These are phyloP conservation scores for Megaceryle torquata DNA, from an alignment of 2,113 vertebrate genomes.

Conservation along the genomic window DNA sequence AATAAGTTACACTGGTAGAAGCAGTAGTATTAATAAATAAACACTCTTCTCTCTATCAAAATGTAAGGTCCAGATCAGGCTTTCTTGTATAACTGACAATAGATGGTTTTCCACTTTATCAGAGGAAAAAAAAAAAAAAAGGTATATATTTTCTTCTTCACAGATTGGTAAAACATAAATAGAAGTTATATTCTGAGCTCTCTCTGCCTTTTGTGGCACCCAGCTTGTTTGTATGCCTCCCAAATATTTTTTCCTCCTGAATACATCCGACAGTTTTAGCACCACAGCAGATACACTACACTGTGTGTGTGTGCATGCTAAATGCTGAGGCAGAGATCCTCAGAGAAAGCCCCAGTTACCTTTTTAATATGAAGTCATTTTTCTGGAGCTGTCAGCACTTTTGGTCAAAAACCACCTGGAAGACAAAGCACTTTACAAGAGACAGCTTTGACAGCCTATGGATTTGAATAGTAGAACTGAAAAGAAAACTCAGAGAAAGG, in stretches of 20 bases:
- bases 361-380: conserved; percentile 22
- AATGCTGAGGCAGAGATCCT: conserved; percentile 33
- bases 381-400: conserved; percentile 35
- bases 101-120: neutral
- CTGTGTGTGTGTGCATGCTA: neutral
- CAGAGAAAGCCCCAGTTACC: neutral
- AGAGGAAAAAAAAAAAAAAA: neutral
- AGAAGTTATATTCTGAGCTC: neutral
- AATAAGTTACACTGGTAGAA: neutral
- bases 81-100: neutral
- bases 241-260: neutral
- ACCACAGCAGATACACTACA: neutral
- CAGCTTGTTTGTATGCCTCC: conserved; percentile 8
- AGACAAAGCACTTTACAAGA: conserved; percentile 20
- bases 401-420: conserved; percentile 25
- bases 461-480: neutral
- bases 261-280: neutral
- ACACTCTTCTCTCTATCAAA: neutral
- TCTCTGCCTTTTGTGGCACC: neutral
- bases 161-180: neutral
- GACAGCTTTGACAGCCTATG: neutral
- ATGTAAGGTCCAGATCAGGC: neutral
- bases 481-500: neutral
- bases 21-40: neutral
- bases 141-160: neutral